Conservation (phyloP, 2,113 vertebrate genomes). For the Archilochus colubris region DNA sequence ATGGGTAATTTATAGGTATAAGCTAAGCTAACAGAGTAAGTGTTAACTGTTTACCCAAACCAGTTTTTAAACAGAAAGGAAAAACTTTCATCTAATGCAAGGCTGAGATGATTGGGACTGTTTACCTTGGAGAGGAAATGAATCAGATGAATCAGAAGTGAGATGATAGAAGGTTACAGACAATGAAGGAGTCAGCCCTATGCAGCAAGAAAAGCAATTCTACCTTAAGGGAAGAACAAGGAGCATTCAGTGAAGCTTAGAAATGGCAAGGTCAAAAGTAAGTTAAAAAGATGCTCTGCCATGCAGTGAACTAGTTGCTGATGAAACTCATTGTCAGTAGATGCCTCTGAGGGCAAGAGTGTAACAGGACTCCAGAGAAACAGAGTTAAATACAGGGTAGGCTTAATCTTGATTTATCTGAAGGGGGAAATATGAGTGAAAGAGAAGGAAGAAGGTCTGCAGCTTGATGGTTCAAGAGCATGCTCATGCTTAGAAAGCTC, state of each 20-base stretch:
- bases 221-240: neutral
- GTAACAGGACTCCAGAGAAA: neutral
- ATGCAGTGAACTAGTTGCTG: neutral
- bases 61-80: conserved; percentile 52
- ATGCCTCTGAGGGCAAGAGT: neutral
- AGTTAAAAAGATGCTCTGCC: neutral
- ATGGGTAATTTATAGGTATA: conserved; percentile 20
- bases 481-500: neutral
- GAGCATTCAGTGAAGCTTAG: neutral
- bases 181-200: neutral
- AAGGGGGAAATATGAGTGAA: neutral
- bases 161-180: conserved; percentile 54
- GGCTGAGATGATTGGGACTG: conserved; percentile 23
- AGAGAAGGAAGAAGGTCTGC: neutral
- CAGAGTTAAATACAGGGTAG: neutral
- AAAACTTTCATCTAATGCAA: conserved; percentile 31
- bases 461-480: neutral
- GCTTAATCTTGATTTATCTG: neutral
- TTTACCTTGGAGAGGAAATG: conserved; percentile 53
- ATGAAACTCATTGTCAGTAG: fast-evolving
- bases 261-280: conserved; percentile 20
- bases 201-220: neutral
- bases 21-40: conserved; percentile 40
- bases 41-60: conserved; percentile 57
- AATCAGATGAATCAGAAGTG: conserved; percentile 45